A percentile compares a stretch with the other conserved stretches of the same genome.
Conservation (phyloP, 92 coral and sea anemone species). For the Paramuricea clavata region DNA sequence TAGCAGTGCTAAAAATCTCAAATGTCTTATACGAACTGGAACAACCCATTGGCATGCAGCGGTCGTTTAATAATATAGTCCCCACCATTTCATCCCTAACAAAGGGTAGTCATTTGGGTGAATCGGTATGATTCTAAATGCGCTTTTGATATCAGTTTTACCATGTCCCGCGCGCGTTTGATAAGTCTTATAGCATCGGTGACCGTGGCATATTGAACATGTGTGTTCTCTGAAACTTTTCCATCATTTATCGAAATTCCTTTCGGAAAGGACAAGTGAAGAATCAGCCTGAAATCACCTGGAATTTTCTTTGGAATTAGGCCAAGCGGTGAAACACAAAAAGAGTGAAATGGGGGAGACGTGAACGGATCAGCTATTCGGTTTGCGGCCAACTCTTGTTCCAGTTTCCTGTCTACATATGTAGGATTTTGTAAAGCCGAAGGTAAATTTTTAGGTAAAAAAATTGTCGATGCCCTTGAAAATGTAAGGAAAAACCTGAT, state of each 20-base stretch:
- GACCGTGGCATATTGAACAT: slow-evolving; percentile 24
- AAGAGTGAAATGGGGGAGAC: slow-evolving; percentile 14
- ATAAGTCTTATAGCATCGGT: background rate
- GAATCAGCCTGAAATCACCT: slow-evolving; percentile 44
- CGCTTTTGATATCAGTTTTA: background rate
- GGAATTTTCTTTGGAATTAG: slow-evolving; percentile 38
- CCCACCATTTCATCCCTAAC: too few species aligned
- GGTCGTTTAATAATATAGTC: too few species aligned
- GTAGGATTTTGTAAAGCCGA: slow-evolving; percentile 38
- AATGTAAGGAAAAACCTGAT: slow-evolving; percentile 29
- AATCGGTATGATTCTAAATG: slow-evolving; percentile 1
- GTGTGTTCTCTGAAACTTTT: slow-evolving; percentile 17
- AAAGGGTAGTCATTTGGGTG: too few species aligned
- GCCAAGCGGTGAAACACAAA: slow-evolving; percentile 44
- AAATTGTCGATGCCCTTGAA: slow-evolving; percentile 29
- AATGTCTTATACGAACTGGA: background rate
- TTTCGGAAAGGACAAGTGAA: slow-evolving; percentile 36
- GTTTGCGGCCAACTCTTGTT: slow-evolving; percentile 27
- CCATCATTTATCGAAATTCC: slow-evolving; percentile 49
- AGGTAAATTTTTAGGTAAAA: slow-evolving; percentile 5
- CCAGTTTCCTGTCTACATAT: slow-evolving; percentile 16
- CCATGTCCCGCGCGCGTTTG: background rate
- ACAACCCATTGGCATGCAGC: too few species aligned
- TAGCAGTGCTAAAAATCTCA: background rate
- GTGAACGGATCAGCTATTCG: slow-evolving; percentile 42